Conservation (phyloP, 1,140 invertebrate genomes). For the Heliconius nattereri region DNA sequence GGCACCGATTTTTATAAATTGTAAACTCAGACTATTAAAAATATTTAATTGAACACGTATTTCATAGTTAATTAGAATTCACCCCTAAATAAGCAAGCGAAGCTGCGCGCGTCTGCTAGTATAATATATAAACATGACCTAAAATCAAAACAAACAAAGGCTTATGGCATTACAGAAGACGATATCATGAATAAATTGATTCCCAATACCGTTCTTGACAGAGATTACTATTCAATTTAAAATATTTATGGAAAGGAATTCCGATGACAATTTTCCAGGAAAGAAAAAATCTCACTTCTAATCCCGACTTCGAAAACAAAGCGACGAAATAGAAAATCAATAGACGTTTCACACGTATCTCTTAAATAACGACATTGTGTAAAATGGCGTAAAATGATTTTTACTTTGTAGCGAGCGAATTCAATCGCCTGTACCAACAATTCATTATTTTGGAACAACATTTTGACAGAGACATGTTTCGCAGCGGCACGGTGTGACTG, state of each 20-base stretch:
- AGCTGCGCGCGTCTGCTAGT: too few relatives aligned
- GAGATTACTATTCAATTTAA: conserved; percentile 35
- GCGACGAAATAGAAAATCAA: conserved; percentile 57
- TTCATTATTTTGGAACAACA: conserved; percentile 36
- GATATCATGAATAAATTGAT: conserved; percentile 35
- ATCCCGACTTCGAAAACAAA: conserved; percentile 35
- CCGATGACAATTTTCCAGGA: conserved; percentile 24
- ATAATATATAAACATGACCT: neutral
- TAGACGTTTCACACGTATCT: conserved; percentile 49
- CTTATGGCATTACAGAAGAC: conserved; percentile 8
- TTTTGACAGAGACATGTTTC: conserved; percentile 26
- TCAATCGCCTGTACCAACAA: conserved; percentile 34
- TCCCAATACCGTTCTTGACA: conserved; percentile 21
- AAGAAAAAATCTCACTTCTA: conserved; percentile 37
- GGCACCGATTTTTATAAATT: too few relatives aligned
- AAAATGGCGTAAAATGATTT: conserved; percentile 44
- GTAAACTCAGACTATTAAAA: too few relatives aligned
- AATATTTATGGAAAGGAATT: conserved; percentile 33
- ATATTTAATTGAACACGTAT: too few relatives aligned
- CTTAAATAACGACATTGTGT: conserved; percentile 51
- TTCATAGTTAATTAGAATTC: too few relatives aligned
- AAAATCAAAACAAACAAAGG: conserved; percentile 25
- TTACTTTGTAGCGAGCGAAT: conserved; percentile 41
- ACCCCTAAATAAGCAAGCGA: too few relatives aligned
- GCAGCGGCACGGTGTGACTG: too few relatives aligned